These are phyloP conservation scores for Altica lythri DNA, from an alignment of 2,888 invertebrate species.

Conservation along the genomic window DNA sequence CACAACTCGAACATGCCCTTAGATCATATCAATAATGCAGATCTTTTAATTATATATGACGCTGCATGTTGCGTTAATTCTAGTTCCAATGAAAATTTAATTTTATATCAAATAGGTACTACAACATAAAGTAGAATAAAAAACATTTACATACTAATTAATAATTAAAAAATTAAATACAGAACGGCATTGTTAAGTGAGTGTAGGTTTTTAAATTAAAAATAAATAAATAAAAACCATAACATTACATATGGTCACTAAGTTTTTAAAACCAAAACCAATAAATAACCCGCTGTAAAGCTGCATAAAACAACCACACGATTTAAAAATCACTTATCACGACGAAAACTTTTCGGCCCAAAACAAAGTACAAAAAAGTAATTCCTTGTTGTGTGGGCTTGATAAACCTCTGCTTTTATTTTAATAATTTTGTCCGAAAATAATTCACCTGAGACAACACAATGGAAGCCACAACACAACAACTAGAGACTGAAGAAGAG, in stretches of 20 bases:
- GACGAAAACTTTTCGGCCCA: not conserved
- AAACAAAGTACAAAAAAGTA: constrained; percentile 9
- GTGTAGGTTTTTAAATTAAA: no score
- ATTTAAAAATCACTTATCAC: constrained; percentile 16
- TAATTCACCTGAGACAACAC: constrained; percentile 31
- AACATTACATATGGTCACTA: no score
- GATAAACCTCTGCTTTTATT: constrained; percentile 28
- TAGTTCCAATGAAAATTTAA: no score
- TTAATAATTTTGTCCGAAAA: constrained; percentile 30
- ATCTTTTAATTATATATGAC: no score
- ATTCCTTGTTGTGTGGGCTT: constrained; percentile 26
- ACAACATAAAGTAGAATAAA: no score
- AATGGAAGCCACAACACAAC: constrained; percentile 26
- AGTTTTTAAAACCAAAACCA: not conserved
- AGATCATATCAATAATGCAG: no score
- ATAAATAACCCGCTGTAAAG: not conserved
- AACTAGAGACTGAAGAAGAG: constrained; percentile 22
- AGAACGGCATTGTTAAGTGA: no score
- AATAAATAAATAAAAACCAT: not conserved
- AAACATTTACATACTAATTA: no score
- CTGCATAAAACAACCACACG: not conserved
- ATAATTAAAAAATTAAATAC: no score
- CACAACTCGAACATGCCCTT: no score
- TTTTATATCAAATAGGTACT: no score
- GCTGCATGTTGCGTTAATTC: no score